Conservation (phyloP, 2,113 vertebrate species). For the Epinephelus lanceolatus region DNA sequence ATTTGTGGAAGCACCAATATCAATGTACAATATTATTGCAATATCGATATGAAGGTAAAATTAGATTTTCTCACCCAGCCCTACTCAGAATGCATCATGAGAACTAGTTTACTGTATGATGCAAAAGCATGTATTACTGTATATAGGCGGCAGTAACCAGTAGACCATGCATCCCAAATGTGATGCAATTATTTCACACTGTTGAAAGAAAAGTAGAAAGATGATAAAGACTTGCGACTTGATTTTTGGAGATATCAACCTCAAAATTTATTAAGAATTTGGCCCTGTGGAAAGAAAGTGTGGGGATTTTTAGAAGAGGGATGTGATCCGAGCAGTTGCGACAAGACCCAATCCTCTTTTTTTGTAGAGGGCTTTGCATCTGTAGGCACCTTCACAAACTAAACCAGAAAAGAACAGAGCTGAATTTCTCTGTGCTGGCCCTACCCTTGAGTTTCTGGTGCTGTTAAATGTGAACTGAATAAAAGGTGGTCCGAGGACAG, state of each 20-base stretch:
- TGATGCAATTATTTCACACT: not conserved
- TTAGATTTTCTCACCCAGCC: too few species aligned
- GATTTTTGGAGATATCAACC: slow-evolving; percentile 2
- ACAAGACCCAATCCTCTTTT: slow-evolving; percentile 32
- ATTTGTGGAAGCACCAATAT: too few species aligned
- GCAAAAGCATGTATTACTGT: not conserved
- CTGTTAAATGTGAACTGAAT: slow-evolving; percentile 48
- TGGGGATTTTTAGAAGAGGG: not conserved
- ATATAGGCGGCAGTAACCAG: not conserved
- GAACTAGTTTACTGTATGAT: not conserved
- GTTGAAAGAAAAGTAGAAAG: not conserved
- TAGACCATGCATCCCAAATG: not conserved
- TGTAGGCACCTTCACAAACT: slow-evolving; percentile 39
- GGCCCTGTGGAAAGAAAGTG: slow-evolving; percentile 19
- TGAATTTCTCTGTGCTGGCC: slow-evolving; percentile 37
- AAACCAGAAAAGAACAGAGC: slow-evolving; percentile 26
- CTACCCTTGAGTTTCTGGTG: slow-evolving; percentile 2
- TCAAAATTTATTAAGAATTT: slow-evolving; percentile 29
- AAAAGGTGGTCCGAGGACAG: slow-evolving; percentile 60
- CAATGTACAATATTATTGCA: too few species aligned
- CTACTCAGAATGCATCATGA: not conserved
- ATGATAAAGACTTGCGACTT: not conserved
- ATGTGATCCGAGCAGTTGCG: slow-evolving; percentile 46
- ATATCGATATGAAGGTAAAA: too few species aligned
- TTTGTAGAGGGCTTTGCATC: slow-evolving; percentile 39